Base-by-base conservation (phyloP, 2,888 invertebrate genomes). In the Tipula unca region DNA sequence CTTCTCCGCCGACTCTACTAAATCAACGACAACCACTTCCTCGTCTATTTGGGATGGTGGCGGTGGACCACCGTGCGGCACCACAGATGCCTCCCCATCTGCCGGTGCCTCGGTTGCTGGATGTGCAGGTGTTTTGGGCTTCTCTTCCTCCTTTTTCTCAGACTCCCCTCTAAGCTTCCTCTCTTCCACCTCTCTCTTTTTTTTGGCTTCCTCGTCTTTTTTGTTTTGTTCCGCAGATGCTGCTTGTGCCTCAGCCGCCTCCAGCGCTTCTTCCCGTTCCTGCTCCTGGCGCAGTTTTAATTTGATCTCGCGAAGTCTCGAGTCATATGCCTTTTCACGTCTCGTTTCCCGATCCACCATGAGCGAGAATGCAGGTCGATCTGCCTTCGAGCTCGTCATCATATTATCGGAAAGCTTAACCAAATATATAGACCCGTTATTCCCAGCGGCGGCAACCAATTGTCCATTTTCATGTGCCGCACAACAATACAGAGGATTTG, bases 271-370 rank as follows among this genome's bases (percentile, higher is more conserved):
- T n/a, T 14, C 32, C 13, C 17, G 32, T 48, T n/a, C n/a, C n/a
- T 85, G 29, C 3, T 85, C 85, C 32, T 29, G n/a, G 0, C 32
- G 29, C n/a, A 48, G 17, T 54, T 94, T 95, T 3, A 95, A 90
- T 86, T 94, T 92, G 85, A 96, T 93, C 91, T 98, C 98, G 88
- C 97, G 93, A 87, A 96, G 93, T 88, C 97, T 94, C 0, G 95
- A 94, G 89, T 98, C 98, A 87, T 98, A 92, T 86, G 97, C 97
- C 90, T 97, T 97, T 90, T 98, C 98, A 84, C 98, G 93, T 87
- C 94, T 94, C 36, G 95, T 95, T 91, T 98, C 97, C 85, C 97
- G 92, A 88, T 97, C 96, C 89, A 98, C 94, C 92, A 96, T 94
- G 94, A 96, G 89, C 13, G 94, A 94, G 88, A 96, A 92, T 1